Base-by-base conservation (phyloP, 2,797 vertebrate genomes). In the Choloepus didactylus region DNA sequence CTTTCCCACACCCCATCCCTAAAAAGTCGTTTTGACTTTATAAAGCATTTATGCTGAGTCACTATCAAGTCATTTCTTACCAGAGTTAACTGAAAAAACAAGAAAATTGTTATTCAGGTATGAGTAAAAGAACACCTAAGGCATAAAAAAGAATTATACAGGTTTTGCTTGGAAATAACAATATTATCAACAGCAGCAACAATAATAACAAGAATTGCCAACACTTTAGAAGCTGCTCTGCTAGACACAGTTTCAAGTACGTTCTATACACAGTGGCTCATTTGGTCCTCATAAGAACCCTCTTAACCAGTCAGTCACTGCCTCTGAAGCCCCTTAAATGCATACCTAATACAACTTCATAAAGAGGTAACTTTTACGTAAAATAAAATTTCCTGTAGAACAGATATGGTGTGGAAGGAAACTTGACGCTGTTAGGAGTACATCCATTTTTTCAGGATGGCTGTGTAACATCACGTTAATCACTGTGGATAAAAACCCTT, bases 1-100 rank as follows among this genome's bases (percentile, higher is more conserved):
- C 46, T 93, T 81, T 15, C 56, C 64, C 19, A 15, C 3, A 41
- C 44, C 46, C 31, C 27, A 27, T 19, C 41, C n/a, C 11, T 46
- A 18, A 41, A 85, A 92, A 29, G 19, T 25, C 2, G 0, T 87
- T 90, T 90, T 77, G 19, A 25, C 9, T 85, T 27, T 81, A 9
- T 75, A 56, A 92, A 46, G 7, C 44, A 35, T 46, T 83, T 79
- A 29, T 9, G 31, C 91, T 60, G 89, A 69, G 16, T 85, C 51
- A 54, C n/a, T 54, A 89, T 75, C 7, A 46, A 64, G 44, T n/a
- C 25, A 38, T 60, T 62, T 27, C 9, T 16, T 19, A 21, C 59
- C 66, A 73, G 35, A 76, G 67, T 51, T 59, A n/a, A 18, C 70
- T 56, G n/a, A 49, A 44, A 70, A 80, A 89, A 87, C 67, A 79